Percentiles rank a stretch among this genome's conserved stretches.
Evolutionary conservation across 64 coral and sea anemone species (phyloP).

Genomic region (Astreopora myriophthalma): DNA sequence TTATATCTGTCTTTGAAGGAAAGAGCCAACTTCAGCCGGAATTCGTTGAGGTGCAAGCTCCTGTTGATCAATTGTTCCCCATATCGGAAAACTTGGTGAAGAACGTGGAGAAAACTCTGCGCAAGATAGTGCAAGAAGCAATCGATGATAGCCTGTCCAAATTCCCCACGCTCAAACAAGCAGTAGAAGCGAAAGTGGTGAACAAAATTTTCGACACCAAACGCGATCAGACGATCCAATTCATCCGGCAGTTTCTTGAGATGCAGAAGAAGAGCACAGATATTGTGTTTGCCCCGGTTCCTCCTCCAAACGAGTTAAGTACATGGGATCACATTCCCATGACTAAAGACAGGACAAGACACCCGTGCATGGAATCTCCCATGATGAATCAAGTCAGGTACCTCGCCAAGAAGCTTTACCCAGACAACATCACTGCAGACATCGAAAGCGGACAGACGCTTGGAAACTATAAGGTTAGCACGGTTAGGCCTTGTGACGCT

Average conservation of each 20-base stretch:
- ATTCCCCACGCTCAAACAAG: constrained; percentile 70
- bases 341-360: neutral
- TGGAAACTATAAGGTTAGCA: neutral
- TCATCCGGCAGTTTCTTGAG: constrained; percentile 74
- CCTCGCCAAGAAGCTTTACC: neutral
- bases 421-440: neutral
- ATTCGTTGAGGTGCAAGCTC: constrained; percentile 9
- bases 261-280: constrained; percentile 92
- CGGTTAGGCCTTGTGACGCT: too few species aligned
- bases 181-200: constrained; percentile 60
- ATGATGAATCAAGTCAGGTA: neutral
- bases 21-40: too few species aligned
- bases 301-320: constrained; percentile 48
- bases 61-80: constrained; percentile 62
- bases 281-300: constrained; percentile 41
- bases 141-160: constrained; percentile 23
- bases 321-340: neutral
- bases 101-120: constrained; percentile 52
- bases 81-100: constrained; percentile 57
- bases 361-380: neutral
- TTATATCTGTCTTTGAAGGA: too few species aligned
- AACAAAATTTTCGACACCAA: constrained; percentile 73
- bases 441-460: neutral
- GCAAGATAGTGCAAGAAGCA: constrained; percentile 49
- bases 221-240: constrained; percentile 48